Evolutionary conservation across 2,797 vertebrate genomes (phyloP).

Genomic region (Karalla daura): DNA sequence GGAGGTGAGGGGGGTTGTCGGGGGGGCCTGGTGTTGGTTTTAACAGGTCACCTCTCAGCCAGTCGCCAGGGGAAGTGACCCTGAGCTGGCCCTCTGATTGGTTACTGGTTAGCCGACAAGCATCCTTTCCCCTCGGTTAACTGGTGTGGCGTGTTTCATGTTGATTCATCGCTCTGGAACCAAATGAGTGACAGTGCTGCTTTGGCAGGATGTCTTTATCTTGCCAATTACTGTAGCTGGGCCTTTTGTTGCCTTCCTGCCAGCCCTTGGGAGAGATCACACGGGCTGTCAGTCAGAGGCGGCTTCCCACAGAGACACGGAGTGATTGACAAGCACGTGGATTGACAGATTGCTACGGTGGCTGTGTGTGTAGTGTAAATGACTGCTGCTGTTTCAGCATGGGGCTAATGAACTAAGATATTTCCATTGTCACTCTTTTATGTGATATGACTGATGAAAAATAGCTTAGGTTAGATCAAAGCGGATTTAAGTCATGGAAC

Average conservation of each 20-base stretch:
- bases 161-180: constrained; percentile 63
- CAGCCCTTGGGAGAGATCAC: constrained; percentile 79
- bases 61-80: constrained; percentile 67
- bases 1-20: no score
- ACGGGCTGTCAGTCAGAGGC: constrained; percentile 78
- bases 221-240: constrained; percentile 77
- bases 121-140: constrained; percentile 67
- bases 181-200: constrained; percentile 75
- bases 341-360: constrained; percentile 70
- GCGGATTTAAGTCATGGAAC: constrained; percentile 36
- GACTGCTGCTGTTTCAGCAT: constrained; percentile 69
- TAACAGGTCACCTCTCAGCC: constrained; percentile 77
- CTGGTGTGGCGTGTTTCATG: constrained; percentile 68
- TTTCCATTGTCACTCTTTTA: constrained; percentile 62
- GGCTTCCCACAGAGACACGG: constrained; percentile 62
- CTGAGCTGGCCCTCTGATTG: constrained; percentile 54
- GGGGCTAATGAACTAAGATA: constrained; percentile 73
- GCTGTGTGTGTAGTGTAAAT: constrained; percentile 76
- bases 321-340: constrained; percentile 74
- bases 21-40: constrained; percentile 69
- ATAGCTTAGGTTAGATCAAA: constrained; percentile 60
- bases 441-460: constrained; percentile 62
- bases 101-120: constrained; percentile 55
- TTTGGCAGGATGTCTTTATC: constrained; percentile 75
- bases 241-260: constrained; percentile 74